Evolutionary conservation across 1,140 invertebrate species (phyloP).

Genomic region (Galendromus occidentalis): DNA sequence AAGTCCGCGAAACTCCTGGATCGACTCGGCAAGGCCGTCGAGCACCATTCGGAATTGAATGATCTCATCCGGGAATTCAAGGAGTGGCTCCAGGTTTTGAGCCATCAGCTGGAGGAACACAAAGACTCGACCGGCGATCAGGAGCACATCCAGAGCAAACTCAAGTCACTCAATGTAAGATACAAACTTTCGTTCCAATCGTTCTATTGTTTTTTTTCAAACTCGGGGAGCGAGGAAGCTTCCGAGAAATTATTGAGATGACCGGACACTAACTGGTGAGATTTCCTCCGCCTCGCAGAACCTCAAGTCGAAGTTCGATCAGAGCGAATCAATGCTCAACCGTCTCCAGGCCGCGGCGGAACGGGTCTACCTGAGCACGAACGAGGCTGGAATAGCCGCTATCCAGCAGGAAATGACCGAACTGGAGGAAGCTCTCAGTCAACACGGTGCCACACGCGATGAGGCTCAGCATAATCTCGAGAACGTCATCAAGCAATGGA

Average conservation of each 20-base stretch:
- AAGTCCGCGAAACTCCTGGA: conserved; percentile 42
- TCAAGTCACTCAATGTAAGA: conserved; percentile 40
- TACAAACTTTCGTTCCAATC: no score
- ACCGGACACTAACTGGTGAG: no score
- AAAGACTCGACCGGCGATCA: conserved; percentile 54
- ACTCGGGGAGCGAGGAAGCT: no score
- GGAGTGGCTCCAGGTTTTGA: conserved; percentile 54
- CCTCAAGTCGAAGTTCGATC: conserved; percentile 43
- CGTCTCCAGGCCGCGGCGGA: conserved; percentile 44
- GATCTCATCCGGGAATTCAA: conserved; percentile 38
- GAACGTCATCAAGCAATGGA: conserved; percentile 55
- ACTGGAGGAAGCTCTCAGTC: conserved; percentile 35
- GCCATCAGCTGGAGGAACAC: conserved; percentile 44
- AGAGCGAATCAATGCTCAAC: conserved; percentile 47
- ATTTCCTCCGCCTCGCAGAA: conserved; percentile 24
- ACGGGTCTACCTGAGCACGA: conserved; percentile 56
- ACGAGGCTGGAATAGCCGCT: conserved; percentile 42
- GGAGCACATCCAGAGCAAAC: conserved; percentile 47
- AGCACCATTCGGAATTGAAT: conserved; percentile 59
- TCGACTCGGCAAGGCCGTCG: conserved; percentile 61
- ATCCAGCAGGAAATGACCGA: conserved; percentile 51
- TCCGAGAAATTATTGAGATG: no score
- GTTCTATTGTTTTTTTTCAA: conserved; percentile 11
- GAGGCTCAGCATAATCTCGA: conserved; percentile 36
- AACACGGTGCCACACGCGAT: conserved; percentile 25